Base-by-base conservation (phyloP, 2,113 vertebrate genomes). In the Rafetus swinhoei region DNA sequence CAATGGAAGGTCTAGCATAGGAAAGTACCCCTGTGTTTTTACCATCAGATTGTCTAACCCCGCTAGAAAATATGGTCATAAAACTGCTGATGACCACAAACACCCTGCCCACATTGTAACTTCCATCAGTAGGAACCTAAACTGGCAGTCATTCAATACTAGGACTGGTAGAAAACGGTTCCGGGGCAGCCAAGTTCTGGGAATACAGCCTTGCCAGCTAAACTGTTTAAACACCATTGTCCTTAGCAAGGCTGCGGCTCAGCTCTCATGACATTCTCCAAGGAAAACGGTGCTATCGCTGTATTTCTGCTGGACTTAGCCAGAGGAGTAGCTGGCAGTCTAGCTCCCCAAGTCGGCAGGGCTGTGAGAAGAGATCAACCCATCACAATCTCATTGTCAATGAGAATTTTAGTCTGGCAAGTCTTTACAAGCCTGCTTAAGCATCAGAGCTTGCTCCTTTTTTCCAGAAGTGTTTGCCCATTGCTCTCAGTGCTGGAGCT, bases 401-500 rank as follows among this genome's bases (percentile, higher is more conserved):
- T 11, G 0, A 6, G 59, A 9, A 53, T 11, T 29, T 74, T 1
- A 25, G 0, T 13, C 21, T 32, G 83, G 2, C 7, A 77, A 29
- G 60, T 50, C 4, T 69, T 69, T n/a, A n/a, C 59, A 76, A 76
- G 35, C 1, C 0, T 29, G 54, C 24, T n/a, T 45, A 6, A 19
- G 18, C 50, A 3, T 1, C 0, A 1, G 2, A 57, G 14, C 10
- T 5, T 25, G 45, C 52, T 21, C 62, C 62, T 52, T 84, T 53
- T 16, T 6, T 0, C 14, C 1, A 0, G 50, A 25, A 29, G 9
- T 2, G 0, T 52, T 22, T 45, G 35, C 50, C 52, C 9, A 35
- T 1, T 0, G 9, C 9, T 55, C 14, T 7, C 13, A 16, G 29
- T 18, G 52, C 32, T 9, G 14, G 24, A 27, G 50, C 9, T 0